phyloP scores from a whole-genome alignment of 2,888 invertebrate genomes.

The Cryptocheilus praepositus region DNA sequence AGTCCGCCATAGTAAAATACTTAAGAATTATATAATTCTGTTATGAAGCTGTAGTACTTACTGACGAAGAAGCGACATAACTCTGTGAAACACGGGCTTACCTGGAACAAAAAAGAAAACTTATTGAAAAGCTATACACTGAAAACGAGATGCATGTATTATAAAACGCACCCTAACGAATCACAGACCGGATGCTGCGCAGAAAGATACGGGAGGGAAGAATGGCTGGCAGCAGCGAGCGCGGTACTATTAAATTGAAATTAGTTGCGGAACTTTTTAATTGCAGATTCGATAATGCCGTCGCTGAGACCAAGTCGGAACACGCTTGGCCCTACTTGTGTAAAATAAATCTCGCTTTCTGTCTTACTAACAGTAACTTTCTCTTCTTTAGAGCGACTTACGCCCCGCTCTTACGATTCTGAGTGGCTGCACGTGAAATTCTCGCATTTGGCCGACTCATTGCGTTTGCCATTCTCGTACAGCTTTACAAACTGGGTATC shows the following conservation, averaged over 20 bases:
- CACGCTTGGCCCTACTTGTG: conserved; percentile 35
- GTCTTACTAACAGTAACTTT: neutral
- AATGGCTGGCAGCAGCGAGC: conserved; percentile 29
- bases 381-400: neutral
- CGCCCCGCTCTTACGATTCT: neutral
- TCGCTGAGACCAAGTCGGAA: conserved; percentile 29
- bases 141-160: no score
- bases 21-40: no score
- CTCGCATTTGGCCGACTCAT: no score
- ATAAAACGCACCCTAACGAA: no score
- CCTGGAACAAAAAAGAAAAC: no score
- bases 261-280: conserved; percentile 72
- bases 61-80: no score
- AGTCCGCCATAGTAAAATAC: no score
- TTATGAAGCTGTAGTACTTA: no score
- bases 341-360: conserved; percentile 52
- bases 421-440: no score
- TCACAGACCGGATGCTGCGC: no score
- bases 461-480: neutral
- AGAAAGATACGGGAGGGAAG: neutral
- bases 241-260: conserved; percentile 70
- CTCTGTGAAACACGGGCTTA: no score
- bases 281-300: conserved; percentile 71
- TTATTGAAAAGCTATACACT: no score
- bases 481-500: conserved; percentile 56